Evolutionary conservation across 92 coral and sea anemone species (phyloP).

Genomic region (Isaurus tuberculatus): DNA sequence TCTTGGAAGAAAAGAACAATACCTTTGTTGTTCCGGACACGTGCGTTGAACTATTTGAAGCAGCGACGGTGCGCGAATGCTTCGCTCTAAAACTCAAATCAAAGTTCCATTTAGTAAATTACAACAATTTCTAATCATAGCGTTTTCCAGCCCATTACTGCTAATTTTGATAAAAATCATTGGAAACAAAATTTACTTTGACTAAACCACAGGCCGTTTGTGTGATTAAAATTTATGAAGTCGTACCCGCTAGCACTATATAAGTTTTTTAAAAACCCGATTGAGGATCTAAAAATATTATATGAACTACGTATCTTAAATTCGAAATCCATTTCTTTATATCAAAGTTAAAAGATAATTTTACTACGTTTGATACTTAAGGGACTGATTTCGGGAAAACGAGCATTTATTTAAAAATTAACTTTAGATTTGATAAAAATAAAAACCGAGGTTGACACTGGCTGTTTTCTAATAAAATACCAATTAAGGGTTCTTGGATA

Average conservation of each 20-base stretch:
- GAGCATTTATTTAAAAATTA: constrained; percentile 1
- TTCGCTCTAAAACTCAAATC: not conserved
- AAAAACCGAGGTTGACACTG: not conserved
- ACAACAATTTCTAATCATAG: constrained; percentile 14
- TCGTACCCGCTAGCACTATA: constrained; percentile 12
- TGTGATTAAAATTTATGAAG: constrained; percentile 40
- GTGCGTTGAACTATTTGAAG: not conserved
- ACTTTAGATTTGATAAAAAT: not conserved
- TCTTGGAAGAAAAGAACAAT: not conserved
- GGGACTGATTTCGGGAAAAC: not conserved
- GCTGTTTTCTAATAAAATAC: constrained; percentile 13
- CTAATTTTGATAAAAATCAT: constrained; percentile 41
- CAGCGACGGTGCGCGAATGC: not conserved
- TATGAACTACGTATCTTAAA: not conserved
- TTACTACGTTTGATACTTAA: not conserved
- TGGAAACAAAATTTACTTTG: constrained; percentile 11
- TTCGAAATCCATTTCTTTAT: not conserved
- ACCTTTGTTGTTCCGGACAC: constrained; percentile 2
- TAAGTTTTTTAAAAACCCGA: not conserved
- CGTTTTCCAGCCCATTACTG: constrained; percentile 31
- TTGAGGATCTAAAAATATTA: not conserved
- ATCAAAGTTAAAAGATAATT: not conserved
- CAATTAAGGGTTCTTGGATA: not conserved
- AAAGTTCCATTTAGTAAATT: not conserved
- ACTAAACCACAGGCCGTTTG: constrained; percentile 33